These are phyloP conservation scores for Pteruthius melanotis DNA, from an alignment of 2,113 vertebrate species.

Conservation along the genomic window DNA sequence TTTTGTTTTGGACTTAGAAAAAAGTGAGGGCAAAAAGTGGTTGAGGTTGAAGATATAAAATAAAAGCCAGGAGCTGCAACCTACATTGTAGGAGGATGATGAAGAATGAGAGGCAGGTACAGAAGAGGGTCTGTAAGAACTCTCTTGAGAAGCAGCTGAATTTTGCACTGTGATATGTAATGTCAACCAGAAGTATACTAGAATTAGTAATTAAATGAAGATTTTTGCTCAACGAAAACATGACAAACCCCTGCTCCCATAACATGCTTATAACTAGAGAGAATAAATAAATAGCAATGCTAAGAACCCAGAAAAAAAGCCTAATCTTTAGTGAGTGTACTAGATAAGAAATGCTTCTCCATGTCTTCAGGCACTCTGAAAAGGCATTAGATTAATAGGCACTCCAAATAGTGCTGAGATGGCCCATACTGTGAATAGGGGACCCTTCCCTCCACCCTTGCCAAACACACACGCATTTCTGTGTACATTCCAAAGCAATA, in stretches of 20 bases:
- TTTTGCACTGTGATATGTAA: neutral
- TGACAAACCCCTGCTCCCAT: neutral
- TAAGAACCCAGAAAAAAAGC: neutral
- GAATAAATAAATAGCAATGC: neutral
- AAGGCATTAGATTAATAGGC: neutral
- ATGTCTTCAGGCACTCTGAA: conserved; percentile 1
- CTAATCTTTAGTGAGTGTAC: neutral
- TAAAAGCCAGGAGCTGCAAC: neutral
- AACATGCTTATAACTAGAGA: neutral
- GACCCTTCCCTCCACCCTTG: neutral
- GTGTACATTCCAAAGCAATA: neutral
- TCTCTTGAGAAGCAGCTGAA: neutral
- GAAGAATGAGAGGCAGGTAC: neutral
- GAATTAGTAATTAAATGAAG: neutral
- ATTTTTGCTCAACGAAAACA: neutral
- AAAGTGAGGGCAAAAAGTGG: neutral
- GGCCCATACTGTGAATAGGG: neutral
- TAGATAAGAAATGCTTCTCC: neutral
- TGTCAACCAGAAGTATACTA: neutral
- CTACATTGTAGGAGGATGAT: neutral
- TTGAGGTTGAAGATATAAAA: neutral
- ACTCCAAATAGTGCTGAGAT: neutral
- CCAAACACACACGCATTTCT: neutral
- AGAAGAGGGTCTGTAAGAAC: neutral
- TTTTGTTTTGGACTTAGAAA: neutral